Evolutionary conservation across 2,888 invertebrate genomes (phyloP).

Genomic region (Drosophila austrosaltans): DNA sequence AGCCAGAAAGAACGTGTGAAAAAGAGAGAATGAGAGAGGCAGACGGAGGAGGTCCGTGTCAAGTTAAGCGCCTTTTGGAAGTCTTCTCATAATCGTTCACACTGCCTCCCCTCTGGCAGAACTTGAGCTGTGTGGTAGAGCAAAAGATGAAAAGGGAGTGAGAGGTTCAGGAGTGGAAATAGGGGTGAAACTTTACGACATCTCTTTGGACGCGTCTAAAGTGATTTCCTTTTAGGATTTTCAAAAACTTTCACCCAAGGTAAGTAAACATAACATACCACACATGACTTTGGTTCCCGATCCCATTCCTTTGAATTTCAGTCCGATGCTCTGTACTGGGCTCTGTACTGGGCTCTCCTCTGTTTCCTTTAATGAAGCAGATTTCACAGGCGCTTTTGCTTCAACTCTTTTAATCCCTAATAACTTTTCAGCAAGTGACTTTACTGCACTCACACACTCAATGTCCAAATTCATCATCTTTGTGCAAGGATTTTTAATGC

Average conservation of each 20-base stretch:
- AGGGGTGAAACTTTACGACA: slow-evolving; percentile 57
- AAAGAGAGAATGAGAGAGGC: slow-evolving; percentile 7
- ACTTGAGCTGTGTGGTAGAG: slow-evolving; percentile 43
- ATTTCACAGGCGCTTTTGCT: slow-evolving; percentile 60
- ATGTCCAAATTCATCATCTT: slow-evolving; percentile 20
- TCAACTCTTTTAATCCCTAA: slow-evolving; percentile 77
- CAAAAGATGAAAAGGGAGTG: too few relatives aligned
- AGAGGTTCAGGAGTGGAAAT: background rate
- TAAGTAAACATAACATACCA: slow-evolving; percentile 48
- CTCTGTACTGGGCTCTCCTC: slow-evolving; percentile 10
- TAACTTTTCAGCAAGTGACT: slow-evolving; percentile 80
- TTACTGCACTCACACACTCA: slow-evolving; percentile 29
- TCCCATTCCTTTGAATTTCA: slow-evolving; percentile 37
- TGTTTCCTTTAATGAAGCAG: slow-evolving; percentile 68
- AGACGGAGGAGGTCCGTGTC: background rate
- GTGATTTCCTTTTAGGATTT: slow-evolving; percentile 81
- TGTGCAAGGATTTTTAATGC: slow-evolving; percentile 20
- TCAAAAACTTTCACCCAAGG: slow-evolving; percentile 79
- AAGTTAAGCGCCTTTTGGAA: background rate
- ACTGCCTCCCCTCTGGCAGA: slow-evolving; percentile 51
- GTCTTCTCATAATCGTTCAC: slow-evolving; percentile 70
- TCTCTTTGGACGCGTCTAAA: slow-evolving; percentile 77
- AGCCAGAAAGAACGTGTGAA: slow-evolving; percentile 28
- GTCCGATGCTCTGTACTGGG: slow-evolving; percentile 5
- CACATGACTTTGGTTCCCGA: slow-evolving; percentile 17